Evolutionary conservation across 2,888 invertebrate genomes (phyloP).

Genomic region (Cephus nigrinus): DNA sequence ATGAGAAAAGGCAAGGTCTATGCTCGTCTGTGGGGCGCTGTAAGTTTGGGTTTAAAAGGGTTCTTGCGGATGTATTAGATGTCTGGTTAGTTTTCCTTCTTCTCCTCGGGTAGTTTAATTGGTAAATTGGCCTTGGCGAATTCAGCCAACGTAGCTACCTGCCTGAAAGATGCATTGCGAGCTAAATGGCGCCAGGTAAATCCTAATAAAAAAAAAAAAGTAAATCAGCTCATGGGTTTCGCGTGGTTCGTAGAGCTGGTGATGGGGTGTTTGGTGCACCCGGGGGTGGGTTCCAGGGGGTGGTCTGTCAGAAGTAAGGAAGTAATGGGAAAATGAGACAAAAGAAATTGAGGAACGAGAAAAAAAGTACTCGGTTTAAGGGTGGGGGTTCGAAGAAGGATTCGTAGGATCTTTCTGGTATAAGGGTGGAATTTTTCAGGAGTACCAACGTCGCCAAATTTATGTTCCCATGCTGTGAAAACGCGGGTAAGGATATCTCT

Average conservation of each 20-base stretch:
- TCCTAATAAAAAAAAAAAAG: neutral
- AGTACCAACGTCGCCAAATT: neutral
- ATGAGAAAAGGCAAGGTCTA: neutral
- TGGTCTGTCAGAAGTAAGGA: neutral
- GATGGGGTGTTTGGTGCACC: too few species aligned
- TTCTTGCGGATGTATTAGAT: neutral
- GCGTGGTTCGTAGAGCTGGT: neutral
- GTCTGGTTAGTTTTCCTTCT: slow-evolving; percentile 53
- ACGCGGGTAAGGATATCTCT: neutral
- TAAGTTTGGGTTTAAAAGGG: neutral
- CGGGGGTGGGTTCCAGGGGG: neutral
- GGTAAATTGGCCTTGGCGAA: slow-evolving; percentile 48
- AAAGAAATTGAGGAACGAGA: neutral
- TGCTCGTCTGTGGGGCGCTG: neutral
- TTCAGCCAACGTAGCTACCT: neutral
- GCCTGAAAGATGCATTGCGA: neutral
- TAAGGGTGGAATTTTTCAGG: slow-evolving; percentile 1
- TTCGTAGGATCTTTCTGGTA: neutral
- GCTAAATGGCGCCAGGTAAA: neutral
- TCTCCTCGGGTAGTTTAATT: slow-evolving; percentile 58
- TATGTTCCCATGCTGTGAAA: neutral
- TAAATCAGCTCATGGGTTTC: neutral
- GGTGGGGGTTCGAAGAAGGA: neutral
- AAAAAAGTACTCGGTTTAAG: neutral
- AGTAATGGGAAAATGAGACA: neutral